Percentiles rank a stretch among this genome's conserved stretches.
These are phyloP conservation scores for Luffia ferchaultella DNA, from an alignment of 2,888 invertebrate species.

Conservation along the genomic window DNA sequence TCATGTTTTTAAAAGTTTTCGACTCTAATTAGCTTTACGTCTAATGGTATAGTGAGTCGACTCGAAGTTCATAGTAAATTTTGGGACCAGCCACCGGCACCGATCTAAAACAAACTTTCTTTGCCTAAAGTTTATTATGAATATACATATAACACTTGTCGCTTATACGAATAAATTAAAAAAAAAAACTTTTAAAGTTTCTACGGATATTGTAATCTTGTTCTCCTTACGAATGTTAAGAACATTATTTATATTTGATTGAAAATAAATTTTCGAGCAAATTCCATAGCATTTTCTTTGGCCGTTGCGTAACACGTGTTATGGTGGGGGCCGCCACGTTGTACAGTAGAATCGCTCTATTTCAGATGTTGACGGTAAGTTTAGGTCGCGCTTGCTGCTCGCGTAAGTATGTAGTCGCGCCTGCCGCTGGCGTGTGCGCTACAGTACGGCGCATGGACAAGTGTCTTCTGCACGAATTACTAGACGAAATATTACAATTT, in stretches of 20 bases:
- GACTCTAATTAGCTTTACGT: conserved; percentile 43
- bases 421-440: too few species aligned
- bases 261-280: conserved; percentile 44
- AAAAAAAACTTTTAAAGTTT: not conserved
- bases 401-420: conserved; percentile 23
- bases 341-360: conserved; percentile 55
- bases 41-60: conserved; percentile 48
- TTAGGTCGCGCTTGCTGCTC: conserved; percentile 21
- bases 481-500: too few species aligned
- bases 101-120: conserved; percentile 1
- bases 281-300: conserved; percentile 55
- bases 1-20: conserved; percentile 25
- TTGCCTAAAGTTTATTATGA: conserved; percentile 53
- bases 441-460: too few species aligned
- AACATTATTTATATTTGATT: conserved; percentile 52
- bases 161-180: too few species aligned
- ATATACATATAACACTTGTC: too few species aligned
- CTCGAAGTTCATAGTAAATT: conserved; percentile 62
- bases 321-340: conserved; percentile 53
- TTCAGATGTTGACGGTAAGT: conserved; percentile 67
- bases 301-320: conserved; percentile 30
- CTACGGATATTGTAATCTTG: conserved; percentile 17
- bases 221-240: conserved; percentile 45
- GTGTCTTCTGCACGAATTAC: too few species aligned
- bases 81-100: conserved; percentile 55